Base-by-base conservation (phyloP, 2,888 invertebrate genomes). In the Rhingia rostrata region DNA sequence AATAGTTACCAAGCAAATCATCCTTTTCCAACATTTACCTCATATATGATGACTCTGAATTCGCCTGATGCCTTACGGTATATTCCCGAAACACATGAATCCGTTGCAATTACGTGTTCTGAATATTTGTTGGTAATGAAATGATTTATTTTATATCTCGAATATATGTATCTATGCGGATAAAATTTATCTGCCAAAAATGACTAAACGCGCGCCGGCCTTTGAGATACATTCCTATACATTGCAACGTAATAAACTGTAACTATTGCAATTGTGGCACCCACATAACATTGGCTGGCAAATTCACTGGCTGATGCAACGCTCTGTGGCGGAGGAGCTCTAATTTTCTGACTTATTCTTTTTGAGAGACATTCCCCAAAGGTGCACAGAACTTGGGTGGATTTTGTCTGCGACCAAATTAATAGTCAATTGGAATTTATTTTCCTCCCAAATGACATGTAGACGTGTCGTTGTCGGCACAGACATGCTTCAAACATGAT, bases 371-470 rank as follows among this genome's bases (percentile, higher is more conserved):
- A 41, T 53, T 39, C 30, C 33, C 39, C 39, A 6, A 37, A 32
- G 37, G 39, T 9, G 9, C 14, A n/a, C 51, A 39, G 10, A 33
- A 6, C 22, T 35, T 10, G 4, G 12, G 37, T 47, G 14, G 39
- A 60, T 32, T 70, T 70, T 4, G 33, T 58, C n/a, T 39, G 39
- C n/a, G 33, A 10, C 22, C 22, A 22, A 22, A 22, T 22, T 22
- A 22, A 39, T 7, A 58, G 53, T 53, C 14, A 72, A 60, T 51
- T 22, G 41, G 22, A 9, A 10, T 61, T 61, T 60, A 61, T 53
- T 72, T 51, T 39, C 14, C 22, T 12, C 9, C 7, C 41, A 10
- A 9, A 10, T 49, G 6, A 22, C 3, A 12, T 22, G 22, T 6
- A 47, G 35, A 54, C 35, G 22, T 41, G 58, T 10, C 37, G 32